A percentile compares a stretch with the other conserved stretches of the same genome.
These are phyloP conservation scores for Eristalis intricaria DNA, from an alignment of 2,888 invertebrate species.

Conservation along the genomic window DNA sequence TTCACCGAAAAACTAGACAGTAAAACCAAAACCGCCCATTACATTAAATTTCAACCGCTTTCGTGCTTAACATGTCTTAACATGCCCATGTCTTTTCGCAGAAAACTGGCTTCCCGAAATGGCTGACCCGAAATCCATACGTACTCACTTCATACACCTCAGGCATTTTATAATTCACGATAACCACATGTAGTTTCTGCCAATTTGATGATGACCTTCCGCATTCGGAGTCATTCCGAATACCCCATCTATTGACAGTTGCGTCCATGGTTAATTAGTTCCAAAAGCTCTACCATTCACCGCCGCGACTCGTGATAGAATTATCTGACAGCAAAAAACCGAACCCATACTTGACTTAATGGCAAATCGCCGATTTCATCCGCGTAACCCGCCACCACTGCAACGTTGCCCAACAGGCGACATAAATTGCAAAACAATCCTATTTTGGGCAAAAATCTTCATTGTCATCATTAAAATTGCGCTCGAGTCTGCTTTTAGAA, in stretches of 20 bases:
- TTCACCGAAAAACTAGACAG: too few species aligned
- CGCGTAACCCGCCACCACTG: slow-evolving; percentile 24
- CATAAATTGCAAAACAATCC: slow-evolving; percentile 60
- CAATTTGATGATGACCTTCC: neutral
- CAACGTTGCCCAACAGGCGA: neutral
- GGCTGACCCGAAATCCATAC: neutral
- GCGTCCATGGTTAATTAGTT: slow-evolving; percentile 38
- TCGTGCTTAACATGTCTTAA: too few species aligned
- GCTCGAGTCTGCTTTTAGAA: slow-evolving; percentile 54
- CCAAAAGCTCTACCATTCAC: slow-evolving; percentile 20
- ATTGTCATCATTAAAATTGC: slow-evolving; percentile 69
- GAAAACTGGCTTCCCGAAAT: neutral
- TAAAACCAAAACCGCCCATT: too few species aligned
- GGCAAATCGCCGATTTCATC: slow-evolving; percentile 29
- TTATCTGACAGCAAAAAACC: slow-evolving; percentile 10
- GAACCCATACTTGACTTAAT: neutral
- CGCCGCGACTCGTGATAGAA: slow-evolving; percentile 20
- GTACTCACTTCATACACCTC: neutral
- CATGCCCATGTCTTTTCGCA: too few species aligned
- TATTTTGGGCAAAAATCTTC: slow-evolving; percentile 52
- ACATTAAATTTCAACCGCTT: too few species aligned
- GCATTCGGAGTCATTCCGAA: slow-evolving; percentile 9
- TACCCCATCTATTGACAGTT: slow-evolving; percentile 22
- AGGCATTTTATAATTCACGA: neutral
- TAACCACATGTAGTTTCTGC: neutral